Conservation (phyloP, 2,113 vertebrate genomes). For the Lepus timidus region DNA sequence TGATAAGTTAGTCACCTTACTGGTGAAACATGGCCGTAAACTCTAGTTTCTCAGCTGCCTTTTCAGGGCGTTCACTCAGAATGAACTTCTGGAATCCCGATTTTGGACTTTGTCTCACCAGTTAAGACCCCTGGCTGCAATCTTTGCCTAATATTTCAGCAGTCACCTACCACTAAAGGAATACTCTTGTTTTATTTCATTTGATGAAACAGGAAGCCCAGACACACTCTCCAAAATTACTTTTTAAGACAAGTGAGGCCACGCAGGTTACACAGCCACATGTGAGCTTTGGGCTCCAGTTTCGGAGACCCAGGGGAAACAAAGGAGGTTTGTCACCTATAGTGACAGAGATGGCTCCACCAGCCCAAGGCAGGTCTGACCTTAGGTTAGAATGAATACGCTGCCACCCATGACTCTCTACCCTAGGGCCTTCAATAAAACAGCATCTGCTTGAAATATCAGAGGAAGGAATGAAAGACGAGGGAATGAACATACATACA, state of each 20-base stretch:
- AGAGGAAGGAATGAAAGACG: conserved; percentile 2
- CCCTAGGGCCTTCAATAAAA: conserved; percentile 50
- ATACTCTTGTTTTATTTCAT: conserved; percentile 62
- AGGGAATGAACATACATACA: not conserved
- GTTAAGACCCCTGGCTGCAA: conserved; percentile 19
- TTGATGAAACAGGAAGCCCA: conserved; percentile 66
- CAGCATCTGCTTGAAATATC: conserved; percentile 33
- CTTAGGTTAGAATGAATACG: not conserved
- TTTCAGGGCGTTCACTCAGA: not conserved
- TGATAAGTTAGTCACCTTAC: conserved; percentile 30
- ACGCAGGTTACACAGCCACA: conserved; percentile 55
- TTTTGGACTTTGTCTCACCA: conserved; percentile 25
- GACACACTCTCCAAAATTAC: conserved; percentile 61
- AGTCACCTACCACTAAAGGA: conserved; percentile 64
- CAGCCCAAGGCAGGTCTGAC: conserved; percentile 23
- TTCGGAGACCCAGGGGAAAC: conserved; percentile 9
- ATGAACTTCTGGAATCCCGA: conserved; percentile 42
- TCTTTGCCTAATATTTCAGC: conserved; percentile 70
- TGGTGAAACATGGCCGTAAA: not conserved
- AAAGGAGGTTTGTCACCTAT: not conserved
- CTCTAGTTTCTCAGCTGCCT: not conserved
- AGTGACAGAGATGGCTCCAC: not conserved
- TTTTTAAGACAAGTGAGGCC: conserved; percentile 64
- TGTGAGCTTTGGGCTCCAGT: not conserved
- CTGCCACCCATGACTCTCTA: not conserved